Percentiles rank a stretch among this genome's conserved stretches.
These are phyloP conservation scores for Otus sunia DNA, from an alignment of 2,113 vertebrate species.

Conservation along the genomic window DNA sequence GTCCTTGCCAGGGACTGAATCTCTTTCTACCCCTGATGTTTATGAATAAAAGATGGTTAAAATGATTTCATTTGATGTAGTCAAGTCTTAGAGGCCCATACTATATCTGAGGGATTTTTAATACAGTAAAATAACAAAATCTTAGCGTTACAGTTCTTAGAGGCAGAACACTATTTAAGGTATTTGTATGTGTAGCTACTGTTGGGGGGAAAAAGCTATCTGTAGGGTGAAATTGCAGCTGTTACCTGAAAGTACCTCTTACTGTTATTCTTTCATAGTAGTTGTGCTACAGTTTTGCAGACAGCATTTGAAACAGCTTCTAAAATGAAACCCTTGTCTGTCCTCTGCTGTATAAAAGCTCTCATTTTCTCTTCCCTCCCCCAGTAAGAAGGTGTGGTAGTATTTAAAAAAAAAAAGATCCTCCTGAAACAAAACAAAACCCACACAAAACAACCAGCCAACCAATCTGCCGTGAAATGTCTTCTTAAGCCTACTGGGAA, in stretches of 20 bases:
- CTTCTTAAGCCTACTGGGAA: neutral
- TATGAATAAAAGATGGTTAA: neutral
- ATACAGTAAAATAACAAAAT: neutral
- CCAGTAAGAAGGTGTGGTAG: neutral
- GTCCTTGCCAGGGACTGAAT: neutral
- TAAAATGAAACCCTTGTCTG: neutral
- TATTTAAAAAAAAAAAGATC: no score
- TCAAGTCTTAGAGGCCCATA: neutral
- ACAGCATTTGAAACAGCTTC: neutral
- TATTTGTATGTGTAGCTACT: neutral
- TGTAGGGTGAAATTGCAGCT: neutral
- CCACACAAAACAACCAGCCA: neutral
- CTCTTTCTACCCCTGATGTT: neutral
- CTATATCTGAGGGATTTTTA: neutral
- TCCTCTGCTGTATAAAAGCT: neutral
- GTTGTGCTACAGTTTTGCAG: neutral
- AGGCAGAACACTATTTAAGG: neutral
- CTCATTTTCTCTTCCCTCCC: neutral
- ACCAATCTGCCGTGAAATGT: neutral
- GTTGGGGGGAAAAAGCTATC: neutral
- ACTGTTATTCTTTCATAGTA: neutral
- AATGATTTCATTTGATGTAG: neutral
- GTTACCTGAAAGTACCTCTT: neutral
- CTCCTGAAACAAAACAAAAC: neutral
- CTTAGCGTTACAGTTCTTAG: neutral